Base-by-base conservation (phyloP, 2,888 invertebrate genomes). In the Rhopalosiphum nymphaeae region DNA sequence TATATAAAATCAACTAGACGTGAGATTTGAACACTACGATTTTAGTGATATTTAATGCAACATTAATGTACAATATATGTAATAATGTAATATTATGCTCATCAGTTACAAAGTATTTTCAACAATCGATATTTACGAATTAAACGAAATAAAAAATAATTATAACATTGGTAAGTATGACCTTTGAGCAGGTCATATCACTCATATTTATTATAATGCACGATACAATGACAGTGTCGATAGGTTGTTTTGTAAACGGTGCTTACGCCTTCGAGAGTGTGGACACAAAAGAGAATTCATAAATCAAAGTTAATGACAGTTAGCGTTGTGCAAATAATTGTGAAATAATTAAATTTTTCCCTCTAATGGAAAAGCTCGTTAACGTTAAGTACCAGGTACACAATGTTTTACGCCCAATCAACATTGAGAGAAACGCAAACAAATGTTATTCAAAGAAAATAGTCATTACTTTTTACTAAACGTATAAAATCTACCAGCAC, bases 341-440 rank as follows among this genome's bases (percentile, higher is more conserved):
- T 86, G 36, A 92, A 87, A 87, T 92, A 87, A 92, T 92, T 92
- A 56, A 84, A 91, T 92, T 87, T 91, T 91, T 92, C 86, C 61
- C 87, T 53, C 61, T 92, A 92, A 92, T 87, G 92, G 87, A 61
- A 87, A 61, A 49, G 92, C 92, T 92, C 92, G 92, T 92, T 92
- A 92, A 92, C 92, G 86, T 36, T 46, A 49, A 86, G 46, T n/a
- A 57, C 61, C 57, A 13, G 36, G 46, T 46, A 86, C 57, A 57
- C 56, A 46, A 61, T 57, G 61, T 92, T 92, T 67, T n/a, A 87
- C 36, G 36, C 61, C 87, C 86, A 29, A 61, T 61, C 87, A 26
- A 86, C 61, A 46, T 3, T 25, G 91, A 42, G 25, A 44, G 44
- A n/a, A 26, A 25, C 49, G 91, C 29, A 67, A 61, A 67, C 61